Evolutionary conservation across 1,140 invertebrate genomes (phyloP), one percentile per base, ranked within the genome.

Genomic region (Piezodorus guildinii): DNA sequence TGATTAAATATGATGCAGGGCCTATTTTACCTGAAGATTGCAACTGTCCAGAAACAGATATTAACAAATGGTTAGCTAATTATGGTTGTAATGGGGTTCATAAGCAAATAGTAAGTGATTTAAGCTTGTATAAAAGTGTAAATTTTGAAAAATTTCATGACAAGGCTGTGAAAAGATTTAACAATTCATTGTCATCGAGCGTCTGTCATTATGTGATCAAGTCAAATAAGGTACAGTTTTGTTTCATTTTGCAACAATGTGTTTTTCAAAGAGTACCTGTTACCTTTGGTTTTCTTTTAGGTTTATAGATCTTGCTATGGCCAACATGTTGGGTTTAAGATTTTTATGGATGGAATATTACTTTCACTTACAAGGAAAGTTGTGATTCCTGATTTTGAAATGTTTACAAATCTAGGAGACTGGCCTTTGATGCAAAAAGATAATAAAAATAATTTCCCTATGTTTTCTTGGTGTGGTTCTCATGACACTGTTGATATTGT

Each of bases 401-500:
- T 98, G 69, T 86, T 96, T 69, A 81, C 91, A 30, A 98, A 98
- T 78, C 79, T 98, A 16, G 94, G 94, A 17, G 94, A 98, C 76
- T 98, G 94, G 93, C 94, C 95, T 14, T 74, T 98, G 15, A 80
- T 83, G 0, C 74, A 78, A 49, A 79, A 80, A 68, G 75, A 78
- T 19, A 70, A 76, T 16, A 73, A 76, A 46, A 74, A 77, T 16
- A 68, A 74, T 6, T 79, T 87, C 68, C 93, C 94, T n/a, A 85
- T 98, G 62, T 92, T 98, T 73, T 96, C 93, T 43, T 98, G 95
- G 94, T 97, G 94, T 78, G 92, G 92, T 1, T 95, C 91, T 67
- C 77, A 83, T 60, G 81, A 87, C 66, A 85, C 85, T 5, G 76
- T 80, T 69, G 95, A 98, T 76, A 95, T 98, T 74, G 81, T 95